Percentiles rank a stretch among this genome's conserved stretches.
Evolutionary conservation across 2,113 vertebrate species (phyloP).

Genomic region (Zingel zingel): DNA sequence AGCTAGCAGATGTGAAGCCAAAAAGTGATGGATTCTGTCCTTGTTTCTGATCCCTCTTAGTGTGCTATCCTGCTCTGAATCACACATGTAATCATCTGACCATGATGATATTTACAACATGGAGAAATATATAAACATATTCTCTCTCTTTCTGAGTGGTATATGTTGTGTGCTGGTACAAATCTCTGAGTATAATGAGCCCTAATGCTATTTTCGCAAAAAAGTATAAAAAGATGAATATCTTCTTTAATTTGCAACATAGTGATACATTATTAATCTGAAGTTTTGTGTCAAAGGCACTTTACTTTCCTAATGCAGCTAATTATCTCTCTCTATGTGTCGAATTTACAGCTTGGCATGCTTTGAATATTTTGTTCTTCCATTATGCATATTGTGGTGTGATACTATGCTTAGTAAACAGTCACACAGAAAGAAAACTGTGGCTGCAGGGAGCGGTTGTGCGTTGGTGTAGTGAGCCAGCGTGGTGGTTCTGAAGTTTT

Average conservation of each 20-base stretch:
- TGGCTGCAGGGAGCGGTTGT: conserved; percentile 44
- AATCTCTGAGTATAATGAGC: neutral
- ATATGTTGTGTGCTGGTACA: neutral
- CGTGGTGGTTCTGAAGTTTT: conserved; percentile 41
- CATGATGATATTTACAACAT: conserved; percentile 19
- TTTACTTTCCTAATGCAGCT: conserved; percentile 18
- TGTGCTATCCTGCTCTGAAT: conserved; percentile 27
- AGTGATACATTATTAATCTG: conserved; percentile 38
- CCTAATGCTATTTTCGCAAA: neutral
- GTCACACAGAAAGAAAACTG: conserved; percentile 1
- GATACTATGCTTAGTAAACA: conserved; percentile 36
- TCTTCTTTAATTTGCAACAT: conserved; percentile 17
- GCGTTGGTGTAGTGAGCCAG: conserved; percentile 40
- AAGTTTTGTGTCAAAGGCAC: conserved; percentile 35
- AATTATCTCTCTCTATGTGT: conserved; percentile 31
- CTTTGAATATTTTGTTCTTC: conserved; percentile 28
- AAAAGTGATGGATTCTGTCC: conserved; percentile 52
- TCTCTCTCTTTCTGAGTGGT: conserved; percentile 14
- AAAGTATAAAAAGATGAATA: conserved; percentile 18
- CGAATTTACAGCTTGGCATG: conserved; percentile 34
- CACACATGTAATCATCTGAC: conserved; percentile 41
- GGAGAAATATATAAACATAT: conserved; percentile 1
- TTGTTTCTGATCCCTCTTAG: conserved; percentile 48
- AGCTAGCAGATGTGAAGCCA: conserved; percentile 33
- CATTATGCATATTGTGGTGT: conserved; percentile 36